A percentile compares a stretch with the other conserved stretches of the same genome.
Conservation (phyloP, 2,888 invertebrate species). For the Syritta pipiens region DNA sequence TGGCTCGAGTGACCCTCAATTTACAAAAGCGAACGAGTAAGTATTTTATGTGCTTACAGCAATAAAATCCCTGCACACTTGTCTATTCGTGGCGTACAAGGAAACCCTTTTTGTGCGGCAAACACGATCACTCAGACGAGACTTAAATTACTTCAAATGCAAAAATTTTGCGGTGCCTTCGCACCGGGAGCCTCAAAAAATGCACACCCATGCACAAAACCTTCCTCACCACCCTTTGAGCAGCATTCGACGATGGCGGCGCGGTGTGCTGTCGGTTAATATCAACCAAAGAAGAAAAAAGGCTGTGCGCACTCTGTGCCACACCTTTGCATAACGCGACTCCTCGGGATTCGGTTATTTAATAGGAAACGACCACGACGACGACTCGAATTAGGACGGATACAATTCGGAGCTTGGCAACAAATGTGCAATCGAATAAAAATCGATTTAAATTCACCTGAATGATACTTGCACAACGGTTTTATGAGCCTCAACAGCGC, state of each 20-base stretch:
- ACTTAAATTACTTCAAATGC: background rate
- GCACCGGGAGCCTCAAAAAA: no score
- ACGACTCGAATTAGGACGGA: conserved; percentile 48
- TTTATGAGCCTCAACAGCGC: background rate
- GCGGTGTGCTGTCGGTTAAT: conserved; percentile 8
- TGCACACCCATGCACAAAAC: no score
- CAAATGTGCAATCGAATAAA: conserved; percentile 46
- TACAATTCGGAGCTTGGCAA: background rate
- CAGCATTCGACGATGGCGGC: conserved; percentile 16
- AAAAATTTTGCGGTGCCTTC: no score
- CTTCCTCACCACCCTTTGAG: no score
- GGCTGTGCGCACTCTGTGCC: conserved; percentile 7
- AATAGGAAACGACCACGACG: conserved; percentile 58
- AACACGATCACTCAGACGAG: background rate
- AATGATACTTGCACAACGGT: conserved; percentile 37
- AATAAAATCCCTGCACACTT: conserved; percentile 23
- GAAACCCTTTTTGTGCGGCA: conserved; percentile 26
- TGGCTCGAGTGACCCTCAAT: conserved; percentile 20
- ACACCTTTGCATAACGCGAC: conserved; percentile 47
- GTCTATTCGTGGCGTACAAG: conserved; percentile 5
- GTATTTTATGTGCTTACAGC: no score
- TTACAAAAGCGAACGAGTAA: background rate
- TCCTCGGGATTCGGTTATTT: conserved; percentile 49
- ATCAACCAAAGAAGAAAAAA: conserved; percentile 3
- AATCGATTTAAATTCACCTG: conserved; percentile 66